phyloP scores from a whole-genome alignment of 2,888 invertebrate genomes.

The Phania funesta region DNA sequence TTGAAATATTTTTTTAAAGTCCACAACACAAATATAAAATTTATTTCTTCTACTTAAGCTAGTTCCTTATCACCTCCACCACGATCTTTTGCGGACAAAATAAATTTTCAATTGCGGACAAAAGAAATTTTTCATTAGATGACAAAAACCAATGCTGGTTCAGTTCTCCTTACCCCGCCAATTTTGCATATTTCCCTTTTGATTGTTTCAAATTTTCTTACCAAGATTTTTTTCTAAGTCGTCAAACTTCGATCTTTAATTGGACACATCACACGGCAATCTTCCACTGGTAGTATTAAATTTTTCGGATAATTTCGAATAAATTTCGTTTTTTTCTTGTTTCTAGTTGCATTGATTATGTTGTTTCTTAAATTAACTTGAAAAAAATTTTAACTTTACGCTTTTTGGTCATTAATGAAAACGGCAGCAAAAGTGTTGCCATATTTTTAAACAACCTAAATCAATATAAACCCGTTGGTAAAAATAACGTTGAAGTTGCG shows the following conservation, averaged over 20 bases:
- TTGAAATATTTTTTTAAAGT: background rate
- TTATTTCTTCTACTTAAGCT: background rate
- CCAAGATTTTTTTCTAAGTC: constrained; percentile 16
- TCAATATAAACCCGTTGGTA: too few relatives aligned
- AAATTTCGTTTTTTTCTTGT: constrained; percentile 8
- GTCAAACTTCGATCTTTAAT: constrained; percentile 27
- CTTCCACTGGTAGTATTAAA: constrained; percentile 24
- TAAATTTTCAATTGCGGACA: background rate
- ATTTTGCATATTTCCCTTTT: constrained; percentile 39
- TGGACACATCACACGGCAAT: constrained; percentile 3
- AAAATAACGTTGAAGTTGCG: too few relatives aligned
- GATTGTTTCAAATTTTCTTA: constrained; percentile 57
- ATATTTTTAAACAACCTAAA: too few relatives aligned
- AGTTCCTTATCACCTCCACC: constrained; percentile 5
- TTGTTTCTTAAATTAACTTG: constrained; percentile 4
- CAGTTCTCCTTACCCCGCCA: background rate
- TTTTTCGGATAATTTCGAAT: constrained; percentile 16
- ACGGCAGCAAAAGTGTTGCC: too few relatives aligned
- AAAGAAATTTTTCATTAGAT: background rate
- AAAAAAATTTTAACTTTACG: too few relatives aligned
- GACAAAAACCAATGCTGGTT: background rate
- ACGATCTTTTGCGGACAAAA: constrained; percentile 10
- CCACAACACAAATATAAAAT: background rate
- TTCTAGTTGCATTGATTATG: background rate
- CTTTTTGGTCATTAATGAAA: too few relatives aligned